Base-by-base conservation (phyloP, 2,797 vertebrate species). In the Micrastur ruficollis region DNA sequence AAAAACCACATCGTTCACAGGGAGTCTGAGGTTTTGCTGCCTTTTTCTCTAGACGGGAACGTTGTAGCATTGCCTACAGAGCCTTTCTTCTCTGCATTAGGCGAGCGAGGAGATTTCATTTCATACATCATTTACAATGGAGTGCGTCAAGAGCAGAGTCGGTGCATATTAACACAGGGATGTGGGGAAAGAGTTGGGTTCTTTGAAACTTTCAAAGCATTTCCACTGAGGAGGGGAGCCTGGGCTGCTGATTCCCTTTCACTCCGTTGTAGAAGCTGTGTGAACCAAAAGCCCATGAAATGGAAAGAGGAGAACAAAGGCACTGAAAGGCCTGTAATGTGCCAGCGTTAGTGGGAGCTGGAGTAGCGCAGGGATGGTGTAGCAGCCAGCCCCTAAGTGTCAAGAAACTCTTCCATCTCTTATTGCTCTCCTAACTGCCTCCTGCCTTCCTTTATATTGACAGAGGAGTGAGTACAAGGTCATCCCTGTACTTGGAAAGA, bases 81-180 rank as follows among this genome's bases (percentile, higher is more conserved):
- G 92, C 72, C 92, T 96, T 97, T 96, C 93, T 96, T 96, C 89
- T 92, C 91, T 80, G 92, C 92, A 95, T 96, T 94, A 96, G 93
- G 89, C 40, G 32, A 95, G 95, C 52, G 9, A 97, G 85, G 92
- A 96, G 97, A 96, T 97, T 97, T 97, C 96, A 97, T 97, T 97
- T 97, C 97, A 97, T 97, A 97, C 95, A 95, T 97, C 96, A 97
- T 97, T 97, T 97, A 96, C 96, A 97, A 90, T 93, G 93, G 91
- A 89, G 76, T 66, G 90, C 84, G 80, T 95, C 90, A 47, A 68
- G 94, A 93, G 91, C 65, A 74, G 95, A 65, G 96, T 68, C 32
- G 12, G 95, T 89, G 96, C 95, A 93, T 96, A 96, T 97, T 97
- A 97, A 97, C 84, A 32, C 86, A 65, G 93, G 82, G 94, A 96